Evolutionary conservation across 2,113 vertebrate species (phyloP).

Genomic region (Cyrtonyx montezumae): DNA sequence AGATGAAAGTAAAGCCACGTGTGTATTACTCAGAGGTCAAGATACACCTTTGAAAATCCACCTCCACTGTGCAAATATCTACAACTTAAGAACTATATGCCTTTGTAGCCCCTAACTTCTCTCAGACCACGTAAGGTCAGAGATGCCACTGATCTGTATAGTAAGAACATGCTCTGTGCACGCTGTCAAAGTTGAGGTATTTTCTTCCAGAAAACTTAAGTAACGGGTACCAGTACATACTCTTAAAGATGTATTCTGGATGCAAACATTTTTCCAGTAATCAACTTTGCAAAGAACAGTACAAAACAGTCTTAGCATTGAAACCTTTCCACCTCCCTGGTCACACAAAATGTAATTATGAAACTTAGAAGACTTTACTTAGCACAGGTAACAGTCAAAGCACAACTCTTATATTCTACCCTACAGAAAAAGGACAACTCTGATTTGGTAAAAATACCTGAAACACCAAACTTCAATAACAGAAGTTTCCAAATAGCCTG

Average conservation of each 20-base stretch:
- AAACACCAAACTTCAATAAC: not conserved
- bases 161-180: not conserved
- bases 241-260: too few relatives aligned
- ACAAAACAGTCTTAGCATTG: not conserved
- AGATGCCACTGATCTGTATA: fast-evolving
- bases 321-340: not conserved
- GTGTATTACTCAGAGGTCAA: not conserved
- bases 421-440: not conserved
- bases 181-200: not conserved
- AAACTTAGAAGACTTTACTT: not conserved
- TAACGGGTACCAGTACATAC: not conserved
- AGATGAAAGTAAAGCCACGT: not conserved
- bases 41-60: not conserved
- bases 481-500: not conserved
- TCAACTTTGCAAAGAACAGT: not conserved
- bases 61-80: not conserved
- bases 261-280: not conserved
- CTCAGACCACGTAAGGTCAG: not conserved
- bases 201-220: not conserved
- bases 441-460: not conserved
- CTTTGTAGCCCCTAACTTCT: not conserved
- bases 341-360: too few relatives aligned
- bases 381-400: not conserved
- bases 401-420: not conserved
- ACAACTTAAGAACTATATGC: not conserved